Conservation (phyloP, 2,113 vertebrate species). For the Phalacrocorax carbo region DNA sequence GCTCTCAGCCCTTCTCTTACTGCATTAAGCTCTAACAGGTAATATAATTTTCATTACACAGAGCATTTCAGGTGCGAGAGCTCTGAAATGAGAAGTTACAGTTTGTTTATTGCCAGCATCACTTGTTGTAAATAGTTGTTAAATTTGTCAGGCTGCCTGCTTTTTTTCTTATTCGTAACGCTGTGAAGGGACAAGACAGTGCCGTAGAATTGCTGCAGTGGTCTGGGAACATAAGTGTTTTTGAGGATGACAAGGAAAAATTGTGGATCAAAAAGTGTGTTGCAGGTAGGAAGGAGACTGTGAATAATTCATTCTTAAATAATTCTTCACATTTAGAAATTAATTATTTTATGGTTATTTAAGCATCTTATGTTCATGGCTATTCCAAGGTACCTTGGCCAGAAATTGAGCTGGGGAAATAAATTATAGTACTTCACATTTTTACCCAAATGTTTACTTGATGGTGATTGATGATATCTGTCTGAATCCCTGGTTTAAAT, state of each 20-base stretch:
- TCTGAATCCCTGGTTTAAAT: neutral
- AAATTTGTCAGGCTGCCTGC: neutral
- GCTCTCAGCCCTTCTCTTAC: neutral
- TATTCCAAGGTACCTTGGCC: neutral
- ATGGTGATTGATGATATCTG: neutral
- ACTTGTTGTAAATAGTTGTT: constrained; percentile 12
- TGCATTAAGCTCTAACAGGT: neutral
- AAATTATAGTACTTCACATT: neutral
- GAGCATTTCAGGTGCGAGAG: neutral
- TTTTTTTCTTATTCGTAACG: neutral
- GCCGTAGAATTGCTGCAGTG: neutral
- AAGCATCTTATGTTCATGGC: neutral
- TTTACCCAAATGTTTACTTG: constrained; percentile 31
- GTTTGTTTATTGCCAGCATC: neutral
- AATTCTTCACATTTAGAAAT: neutral
- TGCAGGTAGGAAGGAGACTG: neutral
- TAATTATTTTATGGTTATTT: neutral
- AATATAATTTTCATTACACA: neutral
- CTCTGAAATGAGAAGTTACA: neutral
- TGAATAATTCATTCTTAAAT: constrained; percentile 29
- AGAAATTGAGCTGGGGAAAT: neutral
- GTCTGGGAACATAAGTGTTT: neutral
- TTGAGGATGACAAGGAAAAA: neutral
- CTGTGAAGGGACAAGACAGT: neutral
- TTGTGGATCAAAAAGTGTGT: neutral